phyloP scores from a whole-genome alignment of 2,888 invertebrate species.

The Oegoconia quadripuncta region DNA sequence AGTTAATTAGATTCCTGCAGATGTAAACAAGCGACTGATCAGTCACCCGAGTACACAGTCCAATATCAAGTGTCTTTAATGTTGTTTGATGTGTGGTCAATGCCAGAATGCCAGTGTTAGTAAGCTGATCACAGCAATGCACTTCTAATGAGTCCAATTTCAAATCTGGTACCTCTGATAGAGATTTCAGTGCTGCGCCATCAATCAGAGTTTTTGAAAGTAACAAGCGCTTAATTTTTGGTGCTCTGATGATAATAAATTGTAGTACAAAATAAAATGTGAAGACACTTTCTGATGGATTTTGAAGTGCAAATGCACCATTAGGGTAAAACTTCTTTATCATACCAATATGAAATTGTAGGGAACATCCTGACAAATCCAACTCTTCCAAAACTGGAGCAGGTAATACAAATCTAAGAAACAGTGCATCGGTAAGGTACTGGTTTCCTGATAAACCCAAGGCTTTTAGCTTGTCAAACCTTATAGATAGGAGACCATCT shows the following conservation, averaged over 20 bases:
- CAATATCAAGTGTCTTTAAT: constrained; percentile 80
- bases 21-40: constrained; percentile 81
- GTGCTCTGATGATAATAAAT: constrained; percentile 74
- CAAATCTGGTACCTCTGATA: constrained; percentile 75
- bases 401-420: constrained; percentile 81
- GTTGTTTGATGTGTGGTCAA: constrained; percentile 77
- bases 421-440: constrained; percentile 86
- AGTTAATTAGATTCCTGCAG: constrained; percentile 75
- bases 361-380: constrained; percentile 82
- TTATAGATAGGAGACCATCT: constrained; percentile 68
- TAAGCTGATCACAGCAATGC: constrained; percentile 81
- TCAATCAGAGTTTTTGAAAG: constrained; percentile 85
- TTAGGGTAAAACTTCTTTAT: constrained; percentile 83
- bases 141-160: constrained; percentile 73
- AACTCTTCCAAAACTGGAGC: constrained; percentile 80
- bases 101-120: constrained; percentile 75
- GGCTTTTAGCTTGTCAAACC: constrained; percentile 73
- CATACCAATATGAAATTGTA: constrained; percentile 84
- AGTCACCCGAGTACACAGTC: constrained; percentile 81
- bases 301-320: constrained; percentile 46
- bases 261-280: constrained; percentile 83
- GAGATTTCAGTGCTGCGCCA: constrained; percentile 76
- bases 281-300: constrained; percentile 83
- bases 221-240: constrained; percentile 77
- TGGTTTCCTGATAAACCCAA: constrained; percentile 83